Evolutionary conservation across 2,113 vertebrate genomes (phyloP).

Genomic region (pig (Sus scrofa)): DNA sequence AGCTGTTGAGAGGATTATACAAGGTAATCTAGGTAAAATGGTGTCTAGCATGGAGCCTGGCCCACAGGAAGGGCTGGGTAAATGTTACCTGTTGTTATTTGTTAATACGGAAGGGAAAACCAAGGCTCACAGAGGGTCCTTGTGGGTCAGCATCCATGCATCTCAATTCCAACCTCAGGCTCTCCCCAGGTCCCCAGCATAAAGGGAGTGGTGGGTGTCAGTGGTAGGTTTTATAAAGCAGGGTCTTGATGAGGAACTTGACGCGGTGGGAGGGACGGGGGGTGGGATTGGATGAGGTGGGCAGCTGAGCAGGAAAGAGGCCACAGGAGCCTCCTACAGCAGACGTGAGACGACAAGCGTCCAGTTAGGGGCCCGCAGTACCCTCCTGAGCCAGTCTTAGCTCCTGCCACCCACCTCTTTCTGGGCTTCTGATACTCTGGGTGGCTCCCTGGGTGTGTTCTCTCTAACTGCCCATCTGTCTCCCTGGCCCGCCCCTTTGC

Average conservation of each 20-base stretch:
- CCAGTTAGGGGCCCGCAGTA: neutral
- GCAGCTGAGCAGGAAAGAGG: neutral
- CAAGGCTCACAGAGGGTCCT: neutral
- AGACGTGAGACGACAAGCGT: rapidly evolving
- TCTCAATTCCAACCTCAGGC: neutral
- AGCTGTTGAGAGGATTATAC: neutral
- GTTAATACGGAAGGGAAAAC: neutral
- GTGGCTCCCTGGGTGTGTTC: constrained; percentile 57
- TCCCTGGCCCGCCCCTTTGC: neutral
- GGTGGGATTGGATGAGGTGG: neutral
- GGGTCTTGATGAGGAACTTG: neutral
- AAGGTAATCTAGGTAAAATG: neutral
- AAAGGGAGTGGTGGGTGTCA: rapidly evolving
- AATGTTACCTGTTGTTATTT: neutral
- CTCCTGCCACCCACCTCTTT: neutral
- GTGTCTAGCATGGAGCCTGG: neutral
- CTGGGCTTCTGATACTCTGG: neutral
- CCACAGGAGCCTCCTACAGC: too few species aligned
- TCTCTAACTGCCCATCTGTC: constrained; percentile 66
- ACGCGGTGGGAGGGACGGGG: rapidly evolving
- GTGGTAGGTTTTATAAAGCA: neutral
- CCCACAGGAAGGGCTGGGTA: rapidly evolving
- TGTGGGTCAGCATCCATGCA: neutral
- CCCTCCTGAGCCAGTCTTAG: neutral
- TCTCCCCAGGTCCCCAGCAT: neutral